phyloP scores from a whole-genome alignment of 2,113 vertebrate species.

The Atlantisia rogersi region DNA sequence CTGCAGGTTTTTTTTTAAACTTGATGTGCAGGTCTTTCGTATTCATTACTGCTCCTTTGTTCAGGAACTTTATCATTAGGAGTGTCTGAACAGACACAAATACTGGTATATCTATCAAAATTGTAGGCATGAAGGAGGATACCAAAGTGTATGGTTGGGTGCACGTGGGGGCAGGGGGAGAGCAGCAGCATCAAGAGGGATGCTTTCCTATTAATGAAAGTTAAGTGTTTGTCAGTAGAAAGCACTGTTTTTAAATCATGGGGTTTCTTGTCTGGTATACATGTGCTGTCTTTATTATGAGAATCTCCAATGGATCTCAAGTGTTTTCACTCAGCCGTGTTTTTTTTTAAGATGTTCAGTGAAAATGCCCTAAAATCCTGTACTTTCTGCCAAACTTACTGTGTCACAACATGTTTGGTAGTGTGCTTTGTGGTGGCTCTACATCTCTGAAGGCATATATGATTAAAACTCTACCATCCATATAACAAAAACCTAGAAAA shows the following conservation, averaged over 20 bases:
- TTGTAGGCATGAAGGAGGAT: not conserved
- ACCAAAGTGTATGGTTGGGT: not conserved
- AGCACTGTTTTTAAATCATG: not conserved
- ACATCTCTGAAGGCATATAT: not conserved
- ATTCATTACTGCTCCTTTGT: not conserved
- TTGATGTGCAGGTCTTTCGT: not conserved
- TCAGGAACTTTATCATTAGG: not conserved
- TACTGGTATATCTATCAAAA: not conserved
- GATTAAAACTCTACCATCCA: not conserved
- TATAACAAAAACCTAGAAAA: not conserved
- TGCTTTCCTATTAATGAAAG: not conserved
- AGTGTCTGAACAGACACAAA: not conserved
- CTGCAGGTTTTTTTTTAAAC: not conserved
- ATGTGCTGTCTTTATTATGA: not conserved
- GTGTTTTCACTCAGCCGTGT: not conserved
- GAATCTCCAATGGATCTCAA: not conserved
- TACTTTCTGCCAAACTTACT: not conserved
- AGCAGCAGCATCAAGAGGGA: not conserved
- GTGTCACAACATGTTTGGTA: not conserved
- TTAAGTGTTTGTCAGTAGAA: not conserved
- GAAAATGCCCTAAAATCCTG: not conserved
- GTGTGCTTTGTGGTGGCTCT: not conserved
- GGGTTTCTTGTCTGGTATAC: no score
- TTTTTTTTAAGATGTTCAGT: not conserved
- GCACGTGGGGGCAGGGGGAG: rapidly evolving